Evolutionary conservation across 2,888 invertebrate genomes (phyloP).

Genomic region (Synergus umbraculus): DNA sequence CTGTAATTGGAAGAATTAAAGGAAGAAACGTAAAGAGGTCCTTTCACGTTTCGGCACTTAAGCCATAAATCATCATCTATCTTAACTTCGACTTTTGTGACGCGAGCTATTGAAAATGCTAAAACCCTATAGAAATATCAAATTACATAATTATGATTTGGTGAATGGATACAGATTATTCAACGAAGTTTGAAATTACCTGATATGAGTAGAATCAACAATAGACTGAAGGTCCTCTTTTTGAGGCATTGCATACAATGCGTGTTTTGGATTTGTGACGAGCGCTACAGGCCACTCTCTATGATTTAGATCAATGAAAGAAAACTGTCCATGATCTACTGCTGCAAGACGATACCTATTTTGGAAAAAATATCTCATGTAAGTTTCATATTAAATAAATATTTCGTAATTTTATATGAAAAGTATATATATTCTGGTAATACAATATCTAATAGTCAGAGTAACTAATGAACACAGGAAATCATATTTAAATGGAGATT

Average conservation of each 20-base stretch:
- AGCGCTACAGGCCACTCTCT: conserved; percentile 89
- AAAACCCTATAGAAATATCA: conserved; percentile 81
- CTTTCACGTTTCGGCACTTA: conserved; percentile 81
- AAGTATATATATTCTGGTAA: too few relatives aligned
- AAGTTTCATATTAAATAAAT: neutral
- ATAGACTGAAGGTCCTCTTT: conserved; percentile 86
- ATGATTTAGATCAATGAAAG: conserved; percentile 88
- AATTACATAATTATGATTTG: neutral
- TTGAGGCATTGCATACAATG: conserved; percentile 84
- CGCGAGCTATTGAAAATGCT: conserved; percentile 85
- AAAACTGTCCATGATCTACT: conserved; percentile 93
- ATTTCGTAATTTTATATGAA: too few relatives aligned
- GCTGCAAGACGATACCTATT: conserved; percentile 87
- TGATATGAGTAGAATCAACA: conserved; percentile 86
- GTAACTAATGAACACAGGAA: too few relatives aligned
- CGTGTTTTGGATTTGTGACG: conserved; percentile 95
- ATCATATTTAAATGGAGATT: too few relatives aligned
- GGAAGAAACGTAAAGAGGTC: conserved; percentile 84
- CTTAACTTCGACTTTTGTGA: conserved; percentile 83
- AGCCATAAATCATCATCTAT: conserved; percentile 84
- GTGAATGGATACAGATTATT: too few relatives aligned
- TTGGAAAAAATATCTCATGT: neutral
- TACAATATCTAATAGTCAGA: too few relatives aligned
- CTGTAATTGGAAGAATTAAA: conserved; percentile 86
- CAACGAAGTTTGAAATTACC: conserved; percentile 75